These are phyloP conservation scores for Eptesicus fuscus DNA, from an alignment of 2,113 vertebrate species.

Conservation along the genomic window DNA sequence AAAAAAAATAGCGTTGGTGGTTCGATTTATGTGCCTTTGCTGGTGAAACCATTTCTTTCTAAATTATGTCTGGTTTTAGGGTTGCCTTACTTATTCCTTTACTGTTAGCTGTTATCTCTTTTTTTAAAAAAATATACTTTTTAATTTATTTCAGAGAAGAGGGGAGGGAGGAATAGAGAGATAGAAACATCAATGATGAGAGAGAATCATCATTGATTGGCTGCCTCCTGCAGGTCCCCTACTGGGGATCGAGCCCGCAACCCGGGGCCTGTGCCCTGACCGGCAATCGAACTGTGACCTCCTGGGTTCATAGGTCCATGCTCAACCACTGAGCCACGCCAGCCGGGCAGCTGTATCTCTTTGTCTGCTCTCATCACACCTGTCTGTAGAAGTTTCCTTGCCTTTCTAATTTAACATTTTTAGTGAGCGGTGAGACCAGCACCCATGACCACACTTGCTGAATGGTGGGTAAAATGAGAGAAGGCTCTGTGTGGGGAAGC, in stretches of 20 bases:
- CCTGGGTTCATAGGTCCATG: too few species aligned
- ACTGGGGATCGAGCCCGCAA: too few species aligned
- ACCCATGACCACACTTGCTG: neutral
- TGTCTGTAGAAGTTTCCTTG: neutral
- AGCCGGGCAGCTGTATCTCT: neutral
- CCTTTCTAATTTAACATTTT: neutral
- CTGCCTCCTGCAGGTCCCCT: too few species aligned
- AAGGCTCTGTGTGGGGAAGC: neutral
- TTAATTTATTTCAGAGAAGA: too few species aligned
- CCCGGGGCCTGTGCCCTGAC: too few species aligned
- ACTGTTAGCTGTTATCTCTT: neutral
- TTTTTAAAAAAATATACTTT: neutral
- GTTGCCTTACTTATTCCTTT: neutral
- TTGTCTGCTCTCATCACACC: neutral
- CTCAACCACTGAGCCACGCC: too few species aligned
- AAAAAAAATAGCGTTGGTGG: neutral
- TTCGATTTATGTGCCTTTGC: neutral
- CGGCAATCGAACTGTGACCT: too few species aligned
- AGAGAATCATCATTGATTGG: too few species aligned
- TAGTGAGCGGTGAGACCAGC: neutral
- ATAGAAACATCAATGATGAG: too few species aligned
- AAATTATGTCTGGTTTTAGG: neutral
- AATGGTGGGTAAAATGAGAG: neutral
- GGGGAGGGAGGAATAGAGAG: too few species aligned
- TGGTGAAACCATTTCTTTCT: neutral